These are phyloP conservation scores for Anoplius nigerrimus DNA, from an alignment of 2,888 invertebrate genomes.

Conservation along the genomic window DNA sequence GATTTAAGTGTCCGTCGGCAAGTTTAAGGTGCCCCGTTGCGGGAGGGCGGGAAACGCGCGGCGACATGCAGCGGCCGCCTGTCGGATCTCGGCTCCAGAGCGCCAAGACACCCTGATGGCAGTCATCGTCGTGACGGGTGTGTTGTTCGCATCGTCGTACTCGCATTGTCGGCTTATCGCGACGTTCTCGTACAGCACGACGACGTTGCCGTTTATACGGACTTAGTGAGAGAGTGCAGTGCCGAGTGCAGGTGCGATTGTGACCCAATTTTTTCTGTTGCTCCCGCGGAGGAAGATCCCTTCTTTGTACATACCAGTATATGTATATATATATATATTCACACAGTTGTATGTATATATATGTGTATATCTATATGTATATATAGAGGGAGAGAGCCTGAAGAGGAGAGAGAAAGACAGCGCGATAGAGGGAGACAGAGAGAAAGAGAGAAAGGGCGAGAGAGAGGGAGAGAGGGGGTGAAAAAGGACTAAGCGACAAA, in stretches of 20 bases:
- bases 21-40: not conserved
- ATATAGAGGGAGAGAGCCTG: slow-evolving; percentile 13
- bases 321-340: not conserved
- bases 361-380: no score
- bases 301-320: not conserved
- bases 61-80: slow-evolving; percentile 40
- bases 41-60: not conserved
- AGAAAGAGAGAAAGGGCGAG: not conserved
- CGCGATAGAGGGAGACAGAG: slow-evolving; percentile 8
- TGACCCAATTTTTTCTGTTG: slow-evolving; percentile 45
- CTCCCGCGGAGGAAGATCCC: slow-evolving; percentile 1
- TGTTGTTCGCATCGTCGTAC: slow-evolving; percentile 26
- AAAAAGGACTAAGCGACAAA: slow-evolving; percentile 6
- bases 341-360: slow-evolving; percentile 9
- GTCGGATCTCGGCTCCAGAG: slow-evolving; percentile 22
- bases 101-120: slow-evolving; percentile 59
- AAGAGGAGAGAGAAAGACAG: slow-evolving; percentile 10
- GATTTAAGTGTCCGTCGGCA: slow-evolving; percentile 12
- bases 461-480: not conserved
- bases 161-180: slow-evolving; percentile 25
- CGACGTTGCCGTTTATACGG: slow-evolving; percentile 18
- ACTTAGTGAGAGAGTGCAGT: slow-evolving; percentile 55
- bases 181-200: slow-evolving; percentile 17
- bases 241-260: slow-evolving; percentile 65
- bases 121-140: slow-evolving; percentile 26